Evolutionary conservation across 2,888 invertebrate genomes (phyloP).

Genomic region (Suillia variegata): DNA sequence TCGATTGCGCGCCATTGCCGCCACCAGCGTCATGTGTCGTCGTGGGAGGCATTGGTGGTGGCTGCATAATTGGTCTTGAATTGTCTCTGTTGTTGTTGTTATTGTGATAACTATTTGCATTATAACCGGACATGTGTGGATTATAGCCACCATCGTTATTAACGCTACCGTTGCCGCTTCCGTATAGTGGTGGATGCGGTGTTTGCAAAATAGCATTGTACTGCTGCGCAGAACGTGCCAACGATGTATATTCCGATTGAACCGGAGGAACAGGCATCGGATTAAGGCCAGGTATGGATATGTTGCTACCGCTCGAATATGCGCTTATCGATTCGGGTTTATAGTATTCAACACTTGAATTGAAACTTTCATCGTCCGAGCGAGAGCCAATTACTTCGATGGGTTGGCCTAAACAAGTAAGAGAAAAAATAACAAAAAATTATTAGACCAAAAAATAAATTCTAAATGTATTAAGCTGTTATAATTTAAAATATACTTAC

Average conservation of each 20-base stretch:
- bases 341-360: slow-evolving; percentile 62
- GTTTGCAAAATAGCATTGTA: slow-evolving; percentile 33
- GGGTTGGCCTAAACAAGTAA: slow-evolving; percentile 60
- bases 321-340: slow-evolving; percentile 58
- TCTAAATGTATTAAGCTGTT: background rate
- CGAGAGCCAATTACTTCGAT: slow-evolving; percentile 68
- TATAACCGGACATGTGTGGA: slow-evolving; percentile 36
- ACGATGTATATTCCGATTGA: slow-evolving; percentile 42
- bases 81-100: slow-evolving; percentile 30
- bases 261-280: slow-evolving; percentile 47
- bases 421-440: no score
- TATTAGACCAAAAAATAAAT: background rate
- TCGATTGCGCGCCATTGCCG: slow-evolving; percentile 5
- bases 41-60: slow-evolving; percentile 47
- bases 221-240: slow-evolving; percentile 40
- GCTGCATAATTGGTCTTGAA: slow-evolving; percentile 43
- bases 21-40: background rate
- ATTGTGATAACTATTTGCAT: slow-evolving; percentile 29
- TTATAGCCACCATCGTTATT: slow-evolving; percentile 22
- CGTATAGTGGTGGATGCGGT: slow-evolving; percentile 34
- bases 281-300: slow-evolving; percentile 34
- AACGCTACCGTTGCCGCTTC: slow-evolving; percentile 14
- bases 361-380: slow-evolving; percentile 63
- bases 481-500: slow-evolving; percentile 16
- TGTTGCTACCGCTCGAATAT: slow-evolving; percentile 37